Evolutionary conservation across 2,113 vertebrate species (phyloP).

Genomic region (Trogon melanurus): DNA sequence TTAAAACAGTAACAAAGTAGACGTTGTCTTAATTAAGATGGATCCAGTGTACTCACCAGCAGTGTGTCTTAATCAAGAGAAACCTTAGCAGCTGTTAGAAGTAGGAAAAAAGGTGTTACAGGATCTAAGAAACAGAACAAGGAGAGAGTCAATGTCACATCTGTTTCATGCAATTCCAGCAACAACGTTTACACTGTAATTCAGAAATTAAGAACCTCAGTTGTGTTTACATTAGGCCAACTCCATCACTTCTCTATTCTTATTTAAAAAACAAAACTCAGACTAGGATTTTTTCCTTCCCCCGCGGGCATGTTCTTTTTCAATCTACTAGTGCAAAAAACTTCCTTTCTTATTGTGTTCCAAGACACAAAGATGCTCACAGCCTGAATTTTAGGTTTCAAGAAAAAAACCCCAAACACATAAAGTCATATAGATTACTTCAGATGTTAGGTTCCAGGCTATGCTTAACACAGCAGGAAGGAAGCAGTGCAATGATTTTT

Average conservation of each 20-base stretch:
- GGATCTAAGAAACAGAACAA: conserved; percentile 39
- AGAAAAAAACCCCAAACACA: not conserved
- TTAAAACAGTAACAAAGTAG: not conserved
- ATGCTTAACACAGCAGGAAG: not conserved
- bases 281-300: not conserved
- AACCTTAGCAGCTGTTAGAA: not conserved
- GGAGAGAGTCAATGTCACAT: not conserved
- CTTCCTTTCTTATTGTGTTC: not conserved
- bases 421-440: not conserved
- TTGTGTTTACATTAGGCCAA: not conserved
- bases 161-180: not conserved
- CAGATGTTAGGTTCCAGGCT: not conserved
- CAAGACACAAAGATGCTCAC: not conserved
- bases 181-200: not conserved
- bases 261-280: not conserved
- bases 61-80: not conserved
- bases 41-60: conserved; percentile 14
- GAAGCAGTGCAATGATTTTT: not conserved
- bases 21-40: not conserved
- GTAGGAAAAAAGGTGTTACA: not conserved
- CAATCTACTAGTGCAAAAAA: not conserved
- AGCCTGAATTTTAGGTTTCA: not conserved
- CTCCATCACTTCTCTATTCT: not conserved
- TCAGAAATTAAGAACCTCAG: not conserved
- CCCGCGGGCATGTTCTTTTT: not conserved